Evolutionary conservation across 2,888 invertebrate species (phyloP), one percentile per base, ranked within the genome.

Genomic region (Synanthedon vespiformis): DNA sequence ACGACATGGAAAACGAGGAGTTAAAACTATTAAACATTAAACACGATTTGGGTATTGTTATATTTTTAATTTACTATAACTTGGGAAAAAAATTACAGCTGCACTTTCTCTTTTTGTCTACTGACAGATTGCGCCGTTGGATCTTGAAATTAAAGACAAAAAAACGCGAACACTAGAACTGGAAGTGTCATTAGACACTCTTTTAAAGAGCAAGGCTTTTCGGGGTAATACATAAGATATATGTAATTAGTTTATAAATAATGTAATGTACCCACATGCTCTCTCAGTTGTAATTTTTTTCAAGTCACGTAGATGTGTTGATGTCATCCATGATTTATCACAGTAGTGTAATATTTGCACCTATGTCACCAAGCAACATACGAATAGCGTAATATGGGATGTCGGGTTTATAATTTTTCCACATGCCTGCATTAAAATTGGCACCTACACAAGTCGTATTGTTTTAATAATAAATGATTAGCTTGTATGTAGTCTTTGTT

Each of bases 1-100:
- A 89, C 53, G 93, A 94, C 78, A 95, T 96, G 95, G 95, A 96
- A 70, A 90, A 90, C 52, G 95, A 96, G 73, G 83, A 94, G 67
- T 89, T 92, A 62, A 92, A 92, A 71, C 86, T 94, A 62, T 89
- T 85, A 49, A 78, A 77, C 60, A 63, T 74, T 51, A 88, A 85
- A 76, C 77, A 82, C 62, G 81, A 83, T 0, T 79, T 86, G 54
- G 87, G 88, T 88, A 87, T 48, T 16, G 18, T 34, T 34, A 34
- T 34, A 34, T 34, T 34, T 18, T 34, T 34, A 34, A 34, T 10
- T 34, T 34, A 34, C 44, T 13, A 3, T 6, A 18, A 64, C 14
- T 16, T 34, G n/a, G 50, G 27, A 27, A 48, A 82, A 77, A 84
- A 81, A 69, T 85, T 83, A 85, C 86, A 86, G 79, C 85, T 86